Evolutionary conservation across 2,113 vertebrate genomes (phyloP).

Genomic region (Chamaetylas fuelleborni): DNA sequence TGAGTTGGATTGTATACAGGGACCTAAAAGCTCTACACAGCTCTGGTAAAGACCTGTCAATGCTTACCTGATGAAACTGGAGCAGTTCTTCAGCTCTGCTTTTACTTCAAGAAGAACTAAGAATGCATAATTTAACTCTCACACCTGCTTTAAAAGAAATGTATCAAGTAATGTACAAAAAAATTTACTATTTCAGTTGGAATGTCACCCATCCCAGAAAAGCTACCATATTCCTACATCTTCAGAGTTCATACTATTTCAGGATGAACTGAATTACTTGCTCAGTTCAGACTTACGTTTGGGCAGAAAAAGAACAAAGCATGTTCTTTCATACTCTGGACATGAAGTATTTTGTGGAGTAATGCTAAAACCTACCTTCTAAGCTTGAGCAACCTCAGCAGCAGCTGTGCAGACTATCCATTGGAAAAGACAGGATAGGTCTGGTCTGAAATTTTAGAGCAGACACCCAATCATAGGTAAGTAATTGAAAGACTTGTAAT

Average conservation of each 20-base stretch:
- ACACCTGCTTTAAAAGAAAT: not conserved
- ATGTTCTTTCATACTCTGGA: not conserved
- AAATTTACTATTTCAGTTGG: not conserved
- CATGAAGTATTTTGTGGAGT: not conserved
- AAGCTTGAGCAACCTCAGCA: not conserved
- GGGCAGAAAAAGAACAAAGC: not conserved
- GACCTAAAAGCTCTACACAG: not conserved
- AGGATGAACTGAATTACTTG: not conserved
- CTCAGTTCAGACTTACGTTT: not conserved
- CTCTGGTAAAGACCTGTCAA: not conserved
- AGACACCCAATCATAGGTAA: not conserved
- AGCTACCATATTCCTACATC: not conserved
- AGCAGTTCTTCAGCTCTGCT: not conserved
- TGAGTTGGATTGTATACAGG: not conserved
- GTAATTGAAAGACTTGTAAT: not conserved
- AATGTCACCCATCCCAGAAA: not conserved
- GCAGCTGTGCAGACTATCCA: not conserved
- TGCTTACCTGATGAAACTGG: not conserved
- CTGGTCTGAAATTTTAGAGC: not conserved
- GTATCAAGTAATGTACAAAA: accelerated
- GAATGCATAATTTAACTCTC: not conserved
- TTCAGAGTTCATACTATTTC: not conserved
- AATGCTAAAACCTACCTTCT: not conserved
- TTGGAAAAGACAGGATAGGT: not conserved
- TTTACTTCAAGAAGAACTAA: not conserved